Evolutionary conservation across 1,140 invertebrate species (phyloP).

Genomic region (Polyergus mexicanus): DNA sequence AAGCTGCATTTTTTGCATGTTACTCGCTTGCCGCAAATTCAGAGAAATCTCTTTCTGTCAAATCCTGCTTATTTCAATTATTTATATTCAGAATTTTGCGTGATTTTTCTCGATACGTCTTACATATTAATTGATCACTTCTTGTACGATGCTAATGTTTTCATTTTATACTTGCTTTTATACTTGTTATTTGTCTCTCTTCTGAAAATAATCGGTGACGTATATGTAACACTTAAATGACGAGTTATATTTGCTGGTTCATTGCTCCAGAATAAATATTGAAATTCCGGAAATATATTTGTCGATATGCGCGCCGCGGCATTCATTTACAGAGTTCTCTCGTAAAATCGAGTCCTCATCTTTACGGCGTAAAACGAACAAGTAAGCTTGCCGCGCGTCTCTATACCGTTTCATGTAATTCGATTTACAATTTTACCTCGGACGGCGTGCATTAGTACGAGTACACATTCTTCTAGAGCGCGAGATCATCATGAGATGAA

Average conservation of each 20-base stretch:
- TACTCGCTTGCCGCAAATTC: constrained; percentile 27
- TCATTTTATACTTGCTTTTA: not conserved
- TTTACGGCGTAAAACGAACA: constrained; percentile 41
- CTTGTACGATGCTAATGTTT: not conserved
- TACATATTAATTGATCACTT: not conserved
- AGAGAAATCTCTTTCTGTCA: not conserved
- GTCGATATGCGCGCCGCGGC: not conserved
- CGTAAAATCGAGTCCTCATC: constrained; percentile 19
- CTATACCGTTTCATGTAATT: constrained; percentile 38
- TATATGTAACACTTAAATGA: not conserved
- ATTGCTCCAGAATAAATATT: not conserved
- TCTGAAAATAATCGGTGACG: not conserved
- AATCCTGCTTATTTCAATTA: constrained; percentile 6
- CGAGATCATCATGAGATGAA: constrained; percentile 37
- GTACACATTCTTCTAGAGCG: constrained; percentile 8
- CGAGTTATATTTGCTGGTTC: not conserved
- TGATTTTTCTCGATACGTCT: not conserved
- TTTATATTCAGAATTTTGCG: not conserved
- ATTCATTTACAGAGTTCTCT: constrained; percentile 3
- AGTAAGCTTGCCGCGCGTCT: constrained; percentile 3
- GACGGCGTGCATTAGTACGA: constrained; percentile 48
- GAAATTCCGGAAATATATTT: constrained; percentile 40
- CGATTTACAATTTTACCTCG: constrained; percentile 53
- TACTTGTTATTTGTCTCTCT: not conserved
- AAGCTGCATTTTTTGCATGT: constrained; percentile 5